These are phyloP conservation scores for Pterobdella sp. DNA, from an alignment of 2,888 invertebrate genomes.

Conservation along the genomic window DNA sequence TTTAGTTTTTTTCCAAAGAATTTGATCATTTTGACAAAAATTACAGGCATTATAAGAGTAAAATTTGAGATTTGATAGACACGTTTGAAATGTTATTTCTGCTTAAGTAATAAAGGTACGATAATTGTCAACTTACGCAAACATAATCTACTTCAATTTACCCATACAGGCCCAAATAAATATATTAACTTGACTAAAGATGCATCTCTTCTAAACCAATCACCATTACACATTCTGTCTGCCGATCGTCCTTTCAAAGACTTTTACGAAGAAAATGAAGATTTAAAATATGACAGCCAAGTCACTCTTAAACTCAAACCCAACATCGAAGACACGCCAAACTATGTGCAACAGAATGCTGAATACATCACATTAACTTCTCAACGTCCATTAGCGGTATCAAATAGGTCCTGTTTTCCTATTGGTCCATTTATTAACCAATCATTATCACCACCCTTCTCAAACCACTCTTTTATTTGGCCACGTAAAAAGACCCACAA, in stretches of 20 bases:
- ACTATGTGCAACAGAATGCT: no score
- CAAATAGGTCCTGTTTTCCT: neutral
- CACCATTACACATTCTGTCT: slow-evolving; percentile 7
- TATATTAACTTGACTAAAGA: neutral
- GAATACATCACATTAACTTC: neutral
- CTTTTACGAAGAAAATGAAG: neutral
- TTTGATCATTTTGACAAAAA: no score
- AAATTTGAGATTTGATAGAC: no score
- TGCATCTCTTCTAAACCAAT: neutral
- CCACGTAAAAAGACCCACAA: slow-evolving; percentile 23
- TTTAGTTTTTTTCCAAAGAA: neutral
- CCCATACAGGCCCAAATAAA: slow-evolving; percentile 14
- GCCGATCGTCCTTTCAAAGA: neutral
- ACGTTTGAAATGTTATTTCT: no score
- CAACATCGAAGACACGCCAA: neutral
- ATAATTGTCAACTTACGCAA: no score
- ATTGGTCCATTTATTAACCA: slow-evolving; percentile 23
- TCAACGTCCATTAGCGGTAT: neutral
- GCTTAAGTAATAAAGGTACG: no score
- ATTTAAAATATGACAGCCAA: neutral
- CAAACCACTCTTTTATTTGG: slow-evolving; percentile 20
- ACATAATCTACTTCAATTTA: no score
- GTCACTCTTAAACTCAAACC: neutral
- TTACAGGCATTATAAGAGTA: no score
- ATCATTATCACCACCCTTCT: slow-evolving; percentile 24